These are phyloP conservation scores for Brachyistius frenatus DNA, from an alignment of 2,113 vertebrate genomes.

Conservation along the genomic window DNA sequence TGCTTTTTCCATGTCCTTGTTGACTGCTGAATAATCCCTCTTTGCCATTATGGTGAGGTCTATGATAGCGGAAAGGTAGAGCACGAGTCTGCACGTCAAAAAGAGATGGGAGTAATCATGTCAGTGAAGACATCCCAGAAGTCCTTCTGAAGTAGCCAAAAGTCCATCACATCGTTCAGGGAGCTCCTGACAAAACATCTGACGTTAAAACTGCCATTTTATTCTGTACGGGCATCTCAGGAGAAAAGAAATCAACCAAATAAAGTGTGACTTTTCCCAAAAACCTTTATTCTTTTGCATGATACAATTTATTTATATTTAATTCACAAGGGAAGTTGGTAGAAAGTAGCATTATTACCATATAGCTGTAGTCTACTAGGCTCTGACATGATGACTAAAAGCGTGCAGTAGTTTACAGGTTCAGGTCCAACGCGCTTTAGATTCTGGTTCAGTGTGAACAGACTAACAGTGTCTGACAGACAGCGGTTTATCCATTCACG, in stretches of 20 bases:
- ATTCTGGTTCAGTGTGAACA: background rate
- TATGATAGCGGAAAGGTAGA: background rate
- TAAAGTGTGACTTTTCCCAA: background rate
- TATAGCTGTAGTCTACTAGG: background rate
- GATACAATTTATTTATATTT: no score
- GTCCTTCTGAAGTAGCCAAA: no score
- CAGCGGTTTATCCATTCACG: no score
- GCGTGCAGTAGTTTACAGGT: background rate
- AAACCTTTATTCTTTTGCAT: no score
- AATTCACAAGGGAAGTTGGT: background rate
- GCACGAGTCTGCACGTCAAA: no score
- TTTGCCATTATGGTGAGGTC: background rate
- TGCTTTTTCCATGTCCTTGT: background rate
- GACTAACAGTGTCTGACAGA: no score
- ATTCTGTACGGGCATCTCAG: background rate
- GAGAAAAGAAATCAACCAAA: background rate
- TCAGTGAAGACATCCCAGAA: no score
- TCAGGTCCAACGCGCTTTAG: background rate
- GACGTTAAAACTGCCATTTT: no score
- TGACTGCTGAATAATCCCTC: no score
- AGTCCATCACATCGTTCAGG: no score
- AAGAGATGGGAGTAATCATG: background rate
- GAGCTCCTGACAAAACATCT: no score
- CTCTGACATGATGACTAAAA: background rate
- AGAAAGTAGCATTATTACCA: background rate